Evolutionary conservation across 2,888 invertebrate genomes (phyloP), one percentile per base, ranked within the genome.

Genomic region (Ophion slaviceki): DNA sequence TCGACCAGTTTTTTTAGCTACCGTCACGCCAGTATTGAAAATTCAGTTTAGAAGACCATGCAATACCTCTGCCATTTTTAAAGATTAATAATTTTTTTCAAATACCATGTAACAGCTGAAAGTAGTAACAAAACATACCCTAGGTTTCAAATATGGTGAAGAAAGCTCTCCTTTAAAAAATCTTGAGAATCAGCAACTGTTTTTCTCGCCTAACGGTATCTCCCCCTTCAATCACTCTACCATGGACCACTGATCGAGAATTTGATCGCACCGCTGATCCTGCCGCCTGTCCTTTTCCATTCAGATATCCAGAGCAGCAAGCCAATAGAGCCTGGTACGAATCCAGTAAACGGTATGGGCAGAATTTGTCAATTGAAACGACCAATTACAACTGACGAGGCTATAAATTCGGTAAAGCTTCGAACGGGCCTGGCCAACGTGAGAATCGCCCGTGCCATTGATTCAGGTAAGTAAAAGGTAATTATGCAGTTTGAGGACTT

Each of bases 381-480:
- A 1, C 92, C 95, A 2, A 92, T 96, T 36, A 94, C 95, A 6
- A 91, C 98, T 47, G 93, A 95, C 2, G 94, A 96, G 78, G 96
- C 96, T 1, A 95, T 98, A 32, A 92, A 95, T 7, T 93, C 93
- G 71, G 95, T 98, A 0, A 98, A 98, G 93, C 93, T 94, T 74
- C 96, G 96, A 82, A 96, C 97, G 40, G 95, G 96, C 0, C 93
- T 98, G 47, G 92, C 95, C 0, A 95, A 97, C 92, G 95, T 99
- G 14, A 96, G 98, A 88, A 93, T 99, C 47, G 98, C 98, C 5
- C 90, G 96, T 64, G 97, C 96, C 6, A 93, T 91, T 86, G 91
- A 76, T 64, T 70, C 88, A 86, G 94, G 95, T 45, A 70, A 61
- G 36, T 14, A 14, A 7, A 11, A 28, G 6, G 8, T 40, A n/a